A percentile compares a stretch with the other conserved stretches of the same genome.
Conservation (phyloP, 2,113 vertebrate genomes). For the Chionis minor region DNA sequence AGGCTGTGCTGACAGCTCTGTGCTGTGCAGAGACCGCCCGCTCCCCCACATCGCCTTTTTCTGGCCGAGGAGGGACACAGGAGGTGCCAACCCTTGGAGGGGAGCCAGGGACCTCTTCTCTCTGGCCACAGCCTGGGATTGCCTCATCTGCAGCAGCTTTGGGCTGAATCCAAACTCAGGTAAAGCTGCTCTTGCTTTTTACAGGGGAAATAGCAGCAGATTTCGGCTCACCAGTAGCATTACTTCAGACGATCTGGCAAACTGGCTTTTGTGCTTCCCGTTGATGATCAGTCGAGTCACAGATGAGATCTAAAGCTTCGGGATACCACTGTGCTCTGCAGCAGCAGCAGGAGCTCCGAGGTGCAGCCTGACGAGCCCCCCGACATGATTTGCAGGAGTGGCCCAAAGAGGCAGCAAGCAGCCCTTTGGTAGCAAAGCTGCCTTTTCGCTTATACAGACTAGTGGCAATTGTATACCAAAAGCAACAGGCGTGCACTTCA, state of each 20-base stretch:
- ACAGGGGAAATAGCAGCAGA: background rate
- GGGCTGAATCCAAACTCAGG: background rate
- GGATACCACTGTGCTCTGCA: background rate
- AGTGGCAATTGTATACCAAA: background rate
- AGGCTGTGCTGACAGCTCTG: background rate
- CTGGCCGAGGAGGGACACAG: background rate
- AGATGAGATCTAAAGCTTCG: background rate
- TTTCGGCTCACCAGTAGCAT: accelerated
- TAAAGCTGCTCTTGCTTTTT: background rate
- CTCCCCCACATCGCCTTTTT: background rate
- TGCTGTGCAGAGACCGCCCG: accelerated
- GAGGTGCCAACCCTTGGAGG: background rate
- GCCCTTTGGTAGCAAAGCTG: background rate
- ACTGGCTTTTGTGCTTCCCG: background rate
- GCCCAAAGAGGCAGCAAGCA: background rate
- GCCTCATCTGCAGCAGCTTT: background rate
- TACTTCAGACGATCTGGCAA: background rate
- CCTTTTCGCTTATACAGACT: accelerated
- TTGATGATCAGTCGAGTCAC: background rate
- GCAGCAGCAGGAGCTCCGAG: background rate
- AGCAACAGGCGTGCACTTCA: background rate
- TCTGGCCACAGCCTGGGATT: background rate
- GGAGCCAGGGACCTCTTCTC: background rate
- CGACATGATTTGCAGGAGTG: accelerated
- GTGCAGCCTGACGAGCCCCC: background rate